Percentiles rank a stretch among this genome's conserved stretches.
Conservation (phyloP, 1,140 invertebrate species). For the Formica selysi region DNA sequence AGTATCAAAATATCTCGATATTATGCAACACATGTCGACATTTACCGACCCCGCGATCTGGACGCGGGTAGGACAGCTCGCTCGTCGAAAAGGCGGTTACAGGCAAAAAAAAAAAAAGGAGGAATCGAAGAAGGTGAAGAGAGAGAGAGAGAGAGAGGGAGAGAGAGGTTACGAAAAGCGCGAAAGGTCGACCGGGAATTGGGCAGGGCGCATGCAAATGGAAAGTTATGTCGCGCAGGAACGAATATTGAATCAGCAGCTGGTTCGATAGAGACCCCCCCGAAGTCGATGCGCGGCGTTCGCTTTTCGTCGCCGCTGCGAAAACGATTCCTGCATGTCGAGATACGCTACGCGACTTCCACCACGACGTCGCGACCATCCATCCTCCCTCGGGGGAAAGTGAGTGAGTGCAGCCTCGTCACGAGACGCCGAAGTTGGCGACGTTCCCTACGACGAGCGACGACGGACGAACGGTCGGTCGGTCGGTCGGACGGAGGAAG, state of each 20-base stretch:
- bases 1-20: slow-evolving; percentile 82
- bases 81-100: slow-evolving; percentile 66
- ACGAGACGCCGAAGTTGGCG: slow-evolving; percentile 61
- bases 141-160: slow-evolving; percentile 51
- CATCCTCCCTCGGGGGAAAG: slow-evolving; percentile 42
- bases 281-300: slow-evolving; percentile 76
- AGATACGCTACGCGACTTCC: slow-evolving; percentile 67
- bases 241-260: slow-evolving; percentile 85
- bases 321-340: slow-evolving; percentile 73
- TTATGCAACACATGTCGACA: slow-evolving; percentile 79
- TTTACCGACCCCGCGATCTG: slow-evolving; percentile 65
- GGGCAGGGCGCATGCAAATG: slow-evolving; percentile 83
- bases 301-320: slow-evolving; percentile 81
- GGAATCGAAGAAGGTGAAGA: slow-evolving; percentile 41
- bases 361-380: slow-evolving; percentile 27
- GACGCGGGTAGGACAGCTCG: slow-evolving; percentile 65
- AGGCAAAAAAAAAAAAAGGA: slow-evolving; percentile 48
- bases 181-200: slow-evolving; percentile 71
- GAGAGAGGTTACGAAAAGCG: slow-evolving; percentile 60
- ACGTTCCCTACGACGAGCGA: slow-evolving; percentile 53
- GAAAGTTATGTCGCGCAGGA: slow-evolving; percentile 85
- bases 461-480: slow-evolving; percentile 28
- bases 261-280: slow-evolving; percentile 65
- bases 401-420: slow-evolving; percentile 14
- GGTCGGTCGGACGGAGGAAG: slow-evolving; percentile 1